Evolutionary conservation across 2,797 vertebrate species (phyloP).

Genomic region (Liasis olivaceus): DNA sequence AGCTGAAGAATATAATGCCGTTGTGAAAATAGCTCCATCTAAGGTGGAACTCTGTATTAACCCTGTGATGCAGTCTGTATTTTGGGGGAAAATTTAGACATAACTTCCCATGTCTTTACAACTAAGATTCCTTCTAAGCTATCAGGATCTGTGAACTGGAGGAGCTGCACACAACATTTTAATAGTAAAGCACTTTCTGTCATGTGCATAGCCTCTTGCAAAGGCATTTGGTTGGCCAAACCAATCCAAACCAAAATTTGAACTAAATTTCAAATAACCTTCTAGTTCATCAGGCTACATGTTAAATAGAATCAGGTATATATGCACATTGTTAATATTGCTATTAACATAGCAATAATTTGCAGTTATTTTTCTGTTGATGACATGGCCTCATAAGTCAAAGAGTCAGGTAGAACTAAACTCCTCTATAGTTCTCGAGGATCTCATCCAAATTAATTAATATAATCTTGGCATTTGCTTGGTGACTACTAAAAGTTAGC

Average conservation of each 20-base stretch:
- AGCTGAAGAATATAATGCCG: background rate
- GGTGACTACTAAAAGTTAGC: slow-evolving; percentile 14
- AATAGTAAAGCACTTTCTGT: slow-evolving; percentile 26
- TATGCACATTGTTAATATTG: background rate
- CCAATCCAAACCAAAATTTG: too few species aligned
- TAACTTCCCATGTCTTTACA: slow-evolving; percentile 32
- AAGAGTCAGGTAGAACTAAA: background rate
- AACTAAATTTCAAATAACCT: background rate
- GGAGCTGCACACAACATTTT: slow-evolving; percentile 9
- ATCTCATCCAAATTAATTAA: slow-evolving; percentile 16
- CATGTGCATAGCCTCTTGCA: slow-evolving; percentile 40
- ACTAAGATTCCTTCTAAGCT: slow-evolving; percentile 31
- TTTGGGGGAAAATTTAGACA: slow-evolving; percentile 18
- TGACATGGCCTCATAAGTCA: background rate
- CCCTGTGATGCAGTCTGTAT: slow-evolving; percentile 21
- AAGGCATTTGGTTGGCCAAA: slow-evolving; percentile 30
- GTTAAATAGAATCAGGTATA: slow-evolving; percentile 16
- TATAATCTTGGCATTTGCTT: slow-evolving; percentile 13
- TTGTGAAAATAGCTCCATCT: slow-evolving; percentile 9
- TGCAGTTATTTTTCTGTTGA: background rate
- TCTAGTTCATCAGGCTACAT: background rate
- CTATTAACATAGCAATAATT: slow-evolving; percentile 10
- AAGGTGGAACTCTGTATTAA: slow-evolving; percentile 19
- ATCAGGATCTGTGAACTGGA: background rate
- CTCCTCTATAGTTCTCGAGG: background rate